Percentiles rank a stretch among this genome's conserved stretches.
These are phyloP conservation scores for Anoplopoma fimbria DNA, from an alignment of 2,113 vertebrate species.

Conservation along the genomic window DNA sequence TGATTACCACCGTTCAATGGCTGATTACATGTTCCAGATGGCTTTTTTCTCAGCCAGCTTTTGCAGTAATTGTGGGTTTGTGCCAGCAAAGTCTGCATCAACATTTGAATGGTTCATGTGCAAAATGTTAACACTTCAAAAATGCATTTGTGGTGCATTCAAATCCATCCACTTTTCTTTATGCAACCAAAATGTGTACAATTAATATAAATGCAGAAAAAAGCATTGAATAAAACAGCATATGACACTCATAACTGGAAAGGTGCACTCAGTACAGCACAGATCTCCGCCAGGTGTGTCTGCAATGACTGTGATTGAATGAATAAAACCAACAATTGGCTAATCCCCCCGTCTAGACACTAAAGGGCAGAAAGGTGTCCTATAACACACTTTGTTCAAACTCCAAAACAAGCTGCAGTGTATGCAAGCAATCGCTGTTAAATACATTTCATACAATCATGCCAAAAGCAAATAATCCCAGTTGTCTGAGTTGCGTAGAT, in stretches of 20 bases:
- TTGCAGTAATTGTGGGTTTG: slow-evolving; percentile 2
- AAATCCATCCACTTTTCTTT: not conserved
- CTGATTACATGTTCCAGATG: slow-evolving; percentile 22
- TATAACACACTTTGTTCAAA: not conserved
- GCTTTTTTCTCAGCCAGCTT: not conserved
- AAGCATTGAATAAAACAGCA: not conserved
- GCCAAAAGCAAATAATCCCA: no score
- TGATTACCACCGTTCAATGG: slow-evolving; percentile 4
- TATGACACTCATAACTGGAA: not conserved
- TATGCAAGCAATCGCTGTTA: no score
- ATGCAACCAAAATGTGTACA: not conserved
- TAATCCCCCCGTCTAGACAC: not conserved
- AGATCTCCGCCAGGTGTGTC: not conserved
- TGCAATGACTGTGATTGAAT: not conserved
- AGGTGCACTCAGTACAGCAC: no score
- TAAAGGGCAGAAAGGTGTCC: not conserved
- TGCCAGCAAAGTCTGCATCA: not conserved
- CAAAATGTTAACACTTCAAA: not conserved
- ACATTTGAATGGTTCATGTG: not conserved
- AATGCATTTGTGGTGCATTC: not conserved
- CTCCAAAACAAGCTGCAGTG: no score
- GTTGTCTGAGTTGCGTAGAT: no score
- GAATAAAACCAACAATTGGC: not conserved
- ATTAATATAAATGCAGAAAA: not conserved
- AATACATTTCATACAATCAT: no score